phyloP scores from a whole-genome alignment of 2,113 vertebrate genomes.

The Seriola rivoliana region DNA sequence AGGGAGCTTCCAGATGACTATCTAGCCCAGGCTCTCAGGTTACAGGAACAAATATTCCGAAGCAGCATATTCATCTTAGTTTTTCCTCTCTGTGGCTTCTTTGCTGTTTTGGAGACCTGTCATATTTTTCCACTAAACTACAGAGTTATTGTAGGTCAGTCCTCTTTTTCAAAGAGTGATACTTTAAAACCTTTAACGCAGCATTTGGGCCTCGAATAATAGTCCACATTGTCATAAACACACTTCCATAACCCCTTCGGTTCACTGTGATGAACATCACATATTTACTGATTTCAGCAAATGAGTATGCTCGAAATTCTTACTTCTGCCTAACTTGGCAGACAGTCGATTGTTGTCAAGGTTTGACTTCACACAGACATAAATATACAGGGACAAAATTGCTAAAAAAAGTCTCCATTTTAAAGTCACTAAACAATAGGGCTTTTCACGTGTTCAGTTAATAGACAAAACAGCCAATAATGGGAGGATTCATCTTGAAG shows the following conservation, averaged over 20 bases:
- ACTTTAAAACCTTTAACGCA: conserved; percentile 8
- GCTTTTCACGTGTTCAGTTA: too few relatives aligned
- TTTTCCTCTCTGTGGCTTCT: conserved; percentile 58
- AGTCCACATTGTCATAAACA: neutral
- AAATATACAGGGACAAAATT: neutral
- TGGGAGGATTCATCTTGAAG: neutral
- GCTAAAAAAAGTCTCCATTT: neutral
- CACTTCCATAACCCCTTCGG: neutral
- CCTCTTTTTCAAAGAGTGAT: conserved; percentile 20
- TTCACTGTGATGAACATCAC: neutral
- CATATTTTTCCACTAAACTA: conserved; percentile 55
- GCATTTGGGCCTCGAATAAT: neutral
- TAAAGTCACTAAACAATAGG: neutral
- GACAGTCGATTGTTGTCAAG: neutral
- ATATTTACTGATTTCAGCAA: conserved; percentile 2
- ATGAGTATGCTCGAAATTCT: neutral
- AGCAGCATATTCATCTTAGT: conserved; percentile 69
- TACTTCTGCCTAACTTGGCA: neutral
- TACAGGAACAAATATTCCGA: conserved; percentile 77
- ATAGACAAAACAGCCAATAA: neutral
- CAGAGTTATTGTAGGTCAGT: conserved; percentile 42
- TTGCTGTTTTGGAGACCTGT: conserved; percentile 41
- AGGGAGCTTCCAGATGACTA: conserved; percentile 78
- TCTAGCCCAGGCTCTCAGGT: conserved; percentile 63
- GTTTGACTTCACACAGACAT: neutral